These are phyloP conservation scores for Caenorhabditis uteleia DNA, from an alignment of 2,888 invertebrate species.

Conservation along the genomic window DNA sequence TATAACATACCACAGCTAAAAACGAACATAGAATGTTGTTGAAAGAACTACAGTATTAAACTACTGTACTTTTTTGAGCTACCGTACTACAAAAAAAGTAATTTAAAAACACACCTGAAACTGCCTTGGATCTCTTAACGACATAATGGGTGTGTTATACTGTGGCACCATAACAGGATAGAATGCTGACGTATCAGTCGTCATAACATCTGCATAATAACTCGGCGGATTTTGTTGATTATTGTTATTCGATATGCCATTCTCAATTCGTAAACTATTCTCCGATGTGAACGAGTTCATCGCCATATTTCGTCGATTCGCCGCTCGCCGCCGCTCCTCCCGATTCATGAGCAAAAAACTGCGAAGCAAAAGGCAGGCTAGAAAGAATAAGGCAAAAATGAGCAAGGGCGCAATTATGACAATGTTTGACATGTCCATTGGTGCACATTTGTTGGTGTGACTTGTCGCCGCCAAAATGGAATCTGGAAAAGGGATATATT, in stretches of 20 bases:
- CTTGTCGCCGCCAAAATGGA: no score
- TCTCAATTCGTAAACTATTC: no score
- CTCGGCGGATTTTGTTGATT: constrained; percentile 26
- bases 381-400: constrained; percentile 28
- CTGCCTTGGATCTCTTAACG: constrained; percentile 44
- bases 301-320: constrained; percentile 6
- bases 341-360: constrained; percentile 27
- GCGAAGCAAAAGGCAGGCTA: constrained; percentile 19
- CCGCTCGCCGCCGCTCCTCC: constrained; percentile 27
- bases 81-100: no score
- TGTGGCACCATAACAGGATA: constrained; percentile 52
- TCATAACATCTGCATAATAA: constrained; percentile 44
- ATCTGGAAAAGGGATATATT: no score
- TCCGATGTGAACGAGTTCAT: neutral
- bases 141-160: constrained; percentile 38
- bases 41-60: no score
- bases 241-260: no score
- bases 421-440: constrained; percentile 31
- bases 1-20: no score
- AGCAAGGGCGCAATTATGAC: constrained; percentile 33
- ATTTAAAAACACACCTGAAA: constrained; percentile 23
- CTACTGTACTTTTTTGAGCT: no score
- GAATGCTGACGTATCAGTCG: constrained; percentile 34
- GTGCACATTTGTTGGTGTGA: no score
- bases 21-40: no score